Evolutionary conservation across 2,888 invertebrate species (phyloP).

Genomic region (Pharmacophagus antenor): DNA sequence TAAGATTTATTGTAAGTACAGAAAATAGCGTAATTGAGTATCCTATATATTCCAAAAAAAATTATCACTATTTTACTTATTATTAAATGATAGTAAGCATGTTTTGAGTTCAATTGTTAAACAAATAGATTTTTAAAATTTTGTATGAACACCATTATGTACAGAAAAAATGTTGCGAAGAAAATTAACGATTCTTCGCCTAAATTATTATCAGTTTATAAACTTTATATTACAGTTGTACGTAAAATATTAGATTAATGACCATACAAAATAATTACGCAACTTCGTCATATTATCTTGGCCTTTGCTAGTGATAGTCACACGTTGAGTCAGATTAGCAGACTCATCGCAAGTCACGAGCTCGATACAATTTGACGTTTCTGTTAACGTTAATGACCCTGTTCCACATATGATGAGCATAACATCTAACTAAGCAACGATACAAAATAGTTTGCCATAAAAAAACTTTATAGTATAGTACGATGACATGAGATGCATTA

Average conservation of each 20-base stretch:
- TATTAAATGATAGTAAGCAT: too few species aligned
- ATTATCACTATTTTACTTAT: too few species aligned
- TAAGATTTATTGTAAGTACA: too few species aligned
- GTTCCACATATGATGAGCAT: slow-evolving; percentile 23
- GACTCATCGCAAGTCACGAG: slow-evolving; percentile 35
- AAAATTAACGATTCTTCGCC: neutral
- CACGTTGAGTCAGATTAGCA: slow-evolving; percentile 29
- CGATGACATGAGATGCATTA: neutral
- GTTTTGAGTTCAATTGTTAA: neutral
- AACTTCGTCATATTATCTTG: slow-evolving; percentile 31
- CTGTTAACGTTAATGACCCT: slow-evolving; percentile 32
- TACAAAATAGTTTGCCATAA: neutral
- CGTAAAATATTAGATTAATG: slow-evolving; percentile 16
- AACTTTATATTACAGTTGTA: slow-evolving; percentile 10
- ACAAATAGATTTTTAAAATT: neutral
- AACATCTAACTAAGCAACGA: neutral
- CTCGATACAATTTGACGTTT: slow-evolving; percentile 35
- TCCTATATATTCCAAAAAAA: too few species aligned
- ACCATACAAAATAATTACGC: slow-evolving; percentile 21
- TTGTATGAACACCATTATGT: neutral
- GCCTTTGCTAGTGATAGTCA: slow-evolving; percentile 28
- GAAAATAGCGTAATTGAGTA: too few species aligned
- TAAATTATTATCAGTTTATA: neutral
- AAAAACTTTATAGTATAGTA: neutral
- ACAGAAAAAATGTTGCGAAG: too few species aligned